Percentiles rank a stretch among this genome's conserved stretches.
Conservation (phyloP, 1,140 invertebrate genomes). For the Pogonomyrmex barbatus region DNA sequence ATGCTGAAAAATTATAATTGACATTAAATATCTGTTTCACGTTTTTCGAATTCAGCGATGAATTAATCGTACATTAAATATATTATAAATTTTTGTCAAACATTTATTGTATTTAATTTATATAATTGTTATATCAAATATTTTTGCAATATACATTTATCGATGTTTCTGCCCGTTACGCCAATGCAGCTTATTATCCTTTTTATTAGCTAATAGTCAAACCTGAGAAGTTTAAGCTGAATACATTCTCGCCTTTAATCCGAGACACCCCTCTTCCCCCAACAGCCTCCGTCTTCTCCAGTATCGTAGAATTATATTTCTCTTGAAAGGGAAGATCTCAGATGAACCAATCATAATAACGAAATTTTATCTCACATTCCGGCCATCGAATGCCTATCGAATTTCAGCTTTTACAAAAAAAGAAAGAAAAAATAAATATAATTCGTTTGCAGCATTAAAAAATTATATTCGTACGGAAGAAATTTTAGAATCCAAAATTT, state of each 20-base stretch:
- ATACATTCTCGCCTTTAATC: slow-evolving; percentile 51
- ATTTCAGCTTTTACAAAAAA: slow-evolving; percentile 16
- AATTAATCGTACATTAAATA: background rate
- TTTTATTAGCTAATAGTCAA: slow-evolving; percentile 43
- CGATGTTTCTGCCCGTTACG: slow-evolving; percentile 2
- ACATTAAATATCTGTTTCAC: background rate
- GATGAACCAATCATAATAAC: slow-evolving; percentile 63
- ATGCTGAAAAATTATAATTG: background rate
- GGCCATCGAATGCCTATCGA: slow-evolving; percentile 49
- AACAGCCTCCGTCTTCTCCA: slow-evolving; percentile 11
- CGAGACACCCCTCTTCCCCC: background rate
- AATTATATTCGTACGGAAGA: slow-evolving; percentile 8
- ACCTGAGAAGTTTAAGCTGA: slow-evolving; percentile 59
- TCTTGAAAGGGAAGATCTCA: slow-evolving; percentile 55
- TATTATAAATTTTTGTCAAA: background rate
- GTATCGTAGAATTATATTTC: slow-evolving; percentile 56
- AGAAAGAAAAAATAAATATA: slow-evolving; percentile 1
- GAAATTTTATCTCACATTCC: slow-evolving; percentile 51
- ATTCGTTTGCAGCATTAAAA: slow-evolving; percentile 44
- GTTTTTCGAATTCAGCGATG: background rate
- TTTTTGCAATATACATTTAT: background rate
- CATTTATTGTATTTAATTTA: slow-evolving; percentile 19
- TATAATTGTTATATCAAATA: background rate
- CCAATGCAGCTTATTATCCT: slow-evolving; percentile 29
- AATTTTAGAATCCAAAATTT: slow-evolving; percentile 39